Evolutionary conservation across 23 tunicate species (phyloP), one percentile per base, ranked within the genome.

Genomic region (Botrylloides violaceus): DNA sequence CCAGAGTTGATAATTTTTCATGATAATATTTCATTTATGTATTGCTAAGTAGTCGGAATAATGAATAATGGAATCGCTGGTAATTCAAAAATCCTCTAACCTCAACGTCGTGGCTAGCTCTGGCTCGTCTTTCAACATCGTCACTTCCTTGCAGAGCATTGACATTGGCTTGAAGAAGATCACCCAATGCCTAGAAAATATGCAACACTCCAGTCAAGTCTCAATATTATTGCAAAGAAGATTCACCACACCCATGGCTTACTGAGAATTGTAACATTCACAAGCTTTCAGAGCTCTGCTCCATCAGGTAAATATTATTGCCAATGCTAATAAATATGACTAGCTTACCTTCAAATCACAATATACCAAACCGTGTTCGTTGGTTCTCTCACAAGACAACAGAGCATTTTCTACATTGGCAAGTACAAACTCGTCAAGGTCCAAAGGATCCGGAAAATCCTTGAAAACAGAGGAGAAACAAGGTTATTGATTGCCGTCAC

Each of bases 291-390:
- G 58, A 66, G 22, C 23, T 19, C 18, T 25, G 72, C 58, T 19
- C 1, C 21, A 21, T 19, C n/a, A n/a, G n/a, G n/a, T n/a, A n/a
- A n/a, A n/a, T n/a, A n/a, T n/a, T n/a, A n/a, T n/a, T n/a, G n/a
- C n/a, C n/a, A n/a, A n/a, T n/a, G n/a, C 32, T 31, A 30, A 30
- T 25, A n/a, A n/a, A n/a, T n/a, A n/a, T n/a, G n/a, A n/a, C n/a
- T n/a, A n/a, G n/a, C 19, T 18, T 70, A 90, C 97, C 88, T 90
- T 90, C 18, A 90, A 55, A 79, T 90, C 97, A 68, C 97, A 90
- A 34, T 83, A 83, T 6, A 63, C 59, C 2, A 83, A 70, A 6
- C 97, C 97, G 50, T 83, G 79, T 6, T 78, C 81, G 34, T 83
- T 63, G 47, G 65, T 83, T 3, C 78, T 36, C 61, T 90, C 97